A percentile compares a stretch with the other conserved stretches of the same genome.
Evolutionary conservation across 2,888 invertebrate genomes (phyloP).

Genomic region (Iphiclides podalirius): DNA sequence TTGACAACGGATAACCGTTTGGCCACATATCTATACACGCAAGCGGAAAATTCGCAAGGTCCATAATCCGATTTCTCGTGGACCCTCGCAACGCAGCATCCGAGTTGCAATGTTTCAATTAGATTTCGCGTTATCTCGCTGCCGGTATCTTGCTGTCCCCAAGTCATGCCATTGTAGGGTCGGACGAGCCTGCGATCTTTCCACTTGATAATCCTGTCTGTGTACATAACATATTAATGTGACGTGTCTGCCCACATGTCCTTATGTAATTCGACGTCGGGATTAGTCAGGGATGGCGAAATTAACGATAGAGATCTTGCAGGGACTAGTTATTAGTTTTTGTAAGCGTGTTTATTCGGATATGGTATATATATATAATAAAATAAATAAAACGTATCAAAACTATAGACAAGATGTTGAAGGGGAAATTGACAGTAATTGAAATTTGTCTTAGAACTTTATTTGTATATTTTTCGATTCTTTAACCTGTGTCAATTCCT

Average conservation of each 20-base stretch:
- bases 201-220: conserved; percentile 38
- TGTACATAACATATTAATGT: conserved; percentile 18
- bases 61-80: conserved; percentile 30
- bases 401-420: no score
- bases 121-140: conserved; percentile 45
- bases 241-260: conserved; percentile 20
- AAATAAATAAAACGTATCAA: no score
- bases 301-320: not conserved
- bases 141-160: conserved; percentile 37
- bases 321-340: not conserved
- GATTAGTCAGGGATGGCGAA: conserved; percentile 4
- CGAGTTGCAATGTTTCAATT: conserved; percentile 48
- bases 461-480: no score
- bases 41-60: conserved; percentile 4
- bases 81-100: conserved; percentile 23
- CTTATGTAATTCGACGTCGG: conserved; percentile 13
- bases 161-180: conserved; percentile 26
- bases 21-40: no score
- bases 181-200: conserved; percentile 44
- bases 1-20: no score
- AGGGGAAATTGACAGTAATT: no score
- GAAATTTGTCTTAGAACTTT: no score
- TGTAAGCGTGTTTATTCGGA: no score
- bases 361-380: no score
- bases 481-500: no score